A percentile compares a stretch with the other conserved stretches of the same genome.
Evolutionary conservation across 2,888 invertebrate species (phyloP).

Genomic region (Tachina lurida): DNA sequence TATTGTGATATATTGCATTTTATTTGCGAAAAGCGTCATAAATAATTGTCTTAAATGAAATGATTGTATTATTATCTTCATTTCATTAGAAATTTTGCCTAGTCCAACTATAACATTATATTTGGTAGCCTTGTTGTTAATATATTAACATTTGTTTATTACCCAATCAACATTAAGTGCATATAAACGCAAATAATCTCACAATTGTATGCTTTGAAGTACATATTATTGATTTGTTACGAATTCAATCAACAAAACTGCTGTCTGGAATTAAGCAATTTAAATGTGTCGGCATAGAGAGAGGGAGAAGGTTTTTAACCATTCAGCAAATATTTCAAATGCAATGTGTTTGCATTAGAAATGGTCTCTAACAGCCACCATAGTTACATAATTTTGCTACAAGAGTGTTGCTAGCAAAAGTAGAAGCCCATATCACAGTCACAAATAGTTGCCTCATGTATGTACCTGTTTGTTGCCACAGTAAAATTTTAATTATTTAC

Average conservation of each 20-base stretch:
- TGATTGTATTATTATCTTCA: too few relatives aligned
- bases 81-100: too few relatives aligned
- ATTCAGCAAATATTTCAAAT: conserved; percentile 35
- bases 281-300: conserved; percentile 7
- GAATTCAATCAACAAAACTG: conserved; percentile 37
- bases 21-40: too few relatives aligned
- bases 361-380: conserved; percentile 6
- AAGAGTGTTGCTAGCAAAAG: background rate
- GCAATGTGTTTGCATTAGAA: background rate
- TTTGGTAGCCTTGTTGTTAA: too few relatives aligned
- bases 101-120: too few relatives aligned
- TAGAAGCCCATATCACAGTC: conserved; percentile 10
- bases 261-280: conserved; percentile 31
- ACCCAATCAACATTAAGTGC: background rate
- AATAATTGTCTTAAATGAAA: too few relatives aligned
- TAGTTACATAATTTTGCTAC: background rate
- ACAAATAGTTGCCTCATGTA: background rate
- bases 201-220: conserved; percentile 30
- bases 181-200: conserved; percentile 25
- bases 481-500: conserved; percentile 35
- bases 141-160: conserved; percentile 5
- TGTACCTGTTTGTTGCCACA: background rate
- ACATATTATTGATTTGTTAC: conserved; percentile 19
- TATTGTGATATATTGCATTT: too few relatives aligned
- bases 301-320: conserved; percentile 2